These are phyloP conservation scores for Halcyon chelicuti DNA, from an alignment of 2,797 vertebrate genomes.

Conservation along the genomic window DNA sequence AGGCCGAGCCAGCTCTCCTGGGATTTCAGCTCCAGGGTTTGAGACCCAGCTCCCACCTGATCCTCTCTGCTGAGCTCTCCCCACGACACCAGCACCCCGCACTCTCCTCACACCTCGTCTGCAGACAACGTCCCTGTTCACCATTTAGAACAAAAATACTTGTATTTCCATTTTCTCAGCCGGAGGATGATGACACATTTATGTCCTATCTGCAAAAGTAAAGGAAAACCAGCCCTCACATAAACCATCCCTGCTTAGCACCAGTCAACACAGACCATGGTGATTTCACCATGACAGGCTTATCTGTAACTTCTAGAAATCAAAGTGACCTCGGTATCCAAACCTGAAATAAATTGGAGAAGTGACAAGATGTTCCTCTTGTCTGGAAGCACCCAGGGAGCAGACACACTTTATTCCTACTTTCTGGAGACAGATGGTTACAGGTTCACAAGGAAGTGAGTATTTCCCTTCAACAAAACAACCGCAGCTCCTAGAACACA, in stretches of 20 bases:
- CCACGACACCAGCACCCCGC: background rate
- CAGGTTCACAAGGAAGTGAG: background rate
- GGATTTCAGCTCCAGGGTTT: background rate
- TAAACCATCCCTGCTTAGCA: background rate
- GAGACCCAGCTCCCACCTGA: background rate
- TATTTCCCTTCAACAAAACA: background rate
- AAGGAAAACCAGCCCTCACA: background rate
- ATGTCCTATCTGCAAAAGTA: background rate
- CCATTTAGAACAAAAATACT: background rate
- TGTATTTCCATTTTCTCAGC: background rate
- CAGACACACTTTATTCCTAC: background rate
- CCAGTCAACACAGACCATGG: background rate
- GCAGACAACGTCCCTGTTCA: background rate
- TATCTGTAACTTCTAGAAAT: background rate
- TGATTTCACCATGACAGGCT: background rate
- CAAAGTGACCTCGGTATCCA: background rate
- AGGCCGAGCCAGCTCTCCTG: background rate
- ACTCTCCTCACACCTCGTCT: fast-evolving
- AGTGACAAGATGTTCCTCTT: background rate
- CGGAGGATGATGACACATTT: background rate
- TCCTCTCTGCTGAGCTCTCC: background rate
- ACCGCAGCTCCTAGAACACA: fast-evolving
- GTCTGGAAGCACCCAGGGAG: background rate
- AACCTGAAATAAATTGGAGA: background rate
- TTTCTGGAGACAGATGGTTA: background rate